These are phyloP conservation scores for Dasypus novemcinctus DNA, from an alignment of 2,113 vertebrate species.

Conservation along the genomic window DNA sequence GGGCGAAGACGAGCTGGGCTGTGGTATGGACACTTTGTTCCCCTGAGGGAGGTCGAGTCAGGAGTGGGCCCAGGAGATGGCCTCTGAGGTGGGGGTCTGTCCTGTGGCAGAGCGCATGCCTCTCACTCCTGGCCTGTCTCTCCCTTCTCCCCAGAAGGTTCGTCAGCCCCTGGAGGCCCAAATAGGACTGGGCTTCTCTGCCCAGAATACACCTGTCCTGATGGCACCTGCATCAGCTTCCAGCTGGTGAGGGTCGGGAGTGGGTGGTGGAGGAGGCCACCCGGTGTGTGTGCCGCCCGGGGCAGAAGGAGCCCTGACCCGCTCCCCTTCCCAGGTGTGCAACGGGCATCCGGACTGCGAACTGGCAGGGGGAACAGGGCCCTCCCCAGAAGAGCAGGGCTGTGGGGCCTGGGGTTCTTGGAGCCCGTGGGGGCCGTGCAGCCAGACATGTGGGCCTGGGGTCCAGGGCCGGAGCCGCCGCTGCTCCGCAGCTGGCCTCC, in stretches of 20 bases:
- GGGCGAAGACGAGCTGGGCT: constrained; percentile 88
- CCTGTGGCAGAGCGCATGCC: not conserved
- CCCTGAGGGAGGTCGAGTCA: not conserved
- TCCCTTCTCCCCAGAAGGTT: constrained; percentile 31
- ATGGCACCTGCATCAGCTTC: constrained; percentile 88
- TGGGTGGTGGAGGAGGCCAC: not conserved
- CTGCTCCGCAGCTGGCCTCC: constrained; percentile 76
- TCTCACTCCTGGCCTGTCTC: not conserved
- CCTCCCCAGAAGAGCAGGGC: constrained; percentile 82
- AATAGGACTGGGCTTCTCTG: constrained; percentile 81
- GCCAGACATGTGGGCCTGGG: constrained; percentile 86
- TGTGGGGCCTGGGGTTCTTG: constrained; percentile 89
- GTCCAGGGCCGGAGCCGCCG: constrained; percentile 79
- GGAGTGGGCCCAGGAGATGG: fast-evolving
- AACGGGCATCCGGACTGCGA: constrained; percentile 87
- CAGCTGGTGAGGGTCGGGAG: constrained; percentile 78
- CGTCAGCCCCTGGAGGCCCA: constrained; percentile 35
- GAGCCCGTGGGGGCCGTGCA: constrained; percentile 89
- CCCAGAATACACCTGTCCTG: constrained; percentile 86
- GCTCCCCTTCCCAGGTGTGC: constrained; percentile 84
- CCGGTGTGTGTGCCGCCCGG: not conserved
- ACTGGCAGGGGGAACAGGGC: not conserved
- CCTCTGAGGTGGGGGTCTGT: no score
- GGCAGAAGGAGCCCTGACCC: not conserved
- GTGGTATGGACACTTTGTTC: constrained; percentile 80